A percentile compares a stretch with the other conserved stretches of the same genome.
These are phyloP conservation scores for Meta bourneti DNA, from an alignment of 2,888 invertebrate species.

Conservation along the genomic window DNA sequence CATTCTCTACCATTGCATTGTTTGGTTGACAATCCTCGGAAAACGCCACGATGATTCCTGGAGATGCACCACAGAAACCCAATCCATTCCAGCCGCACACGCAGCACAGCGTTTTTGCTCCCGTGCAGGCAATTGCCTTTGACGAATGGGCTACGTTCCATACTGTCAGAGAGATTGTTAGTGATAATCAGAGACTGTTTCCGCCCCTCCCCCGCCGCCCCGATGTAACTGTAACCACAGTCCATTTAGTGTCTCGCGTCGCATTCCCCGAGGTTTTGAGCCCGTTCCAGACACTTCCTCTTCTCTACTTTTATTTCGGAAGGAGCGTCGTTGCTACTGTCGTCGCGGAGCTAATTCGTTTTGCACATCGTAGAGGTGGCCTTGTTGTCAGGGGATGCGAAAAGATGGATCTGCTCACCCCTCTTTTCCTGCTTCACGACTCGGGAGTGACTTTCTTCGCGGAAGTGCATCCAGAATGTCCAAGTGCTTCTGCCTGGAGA, in stretches of 20 bases:
- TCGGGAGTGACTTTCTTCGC: no score
- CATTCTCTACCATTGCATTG: no score
- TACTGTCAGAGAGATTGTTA: conserved; percentile 64
- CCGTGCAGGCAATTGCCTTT: conserved; percentile 43
- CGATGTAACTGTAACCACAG: conserved; percentile 42
- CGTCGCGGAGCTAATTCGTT: conserved; percentile 34
- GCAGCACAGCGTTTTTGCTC: no score
- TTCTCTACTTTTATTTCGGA: conserved; percentile 18
- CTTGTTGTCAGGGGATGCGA: conserved; percentile 8
- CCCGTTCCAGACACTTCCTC: conserved; percentile 36
- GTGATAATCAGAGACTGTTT: conserved; percentile 51
- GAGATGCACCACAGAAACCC: no score
- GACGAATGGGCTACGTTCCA: conserved; percentile 65
- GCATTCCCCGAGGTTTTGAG: conserved; percentile 60
- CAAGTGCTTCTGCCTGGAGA: no score
- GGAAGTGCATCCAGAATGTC: no score
- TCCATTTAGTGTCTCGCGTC: conserved; percentile 59
- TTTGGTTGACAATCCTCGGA: no score
- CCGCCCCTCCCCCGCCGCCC: conserved; percentile 16
- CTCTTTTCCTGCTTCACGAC: no score
- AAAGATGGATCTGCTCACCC: not conserved
- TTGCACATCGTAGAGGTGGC: conserved; percentile 19
- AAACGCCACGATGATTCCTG: no score
- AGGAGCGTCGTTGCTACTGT: conserved; percentile 13
- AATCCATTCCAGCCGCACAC: no score